A percentile compares a stretch with the other conserved stretches of the same genome.
phyloP scores from a whole-genome alignment of 2,797 vertebrate species.

The Alectoris magna region DNA sequence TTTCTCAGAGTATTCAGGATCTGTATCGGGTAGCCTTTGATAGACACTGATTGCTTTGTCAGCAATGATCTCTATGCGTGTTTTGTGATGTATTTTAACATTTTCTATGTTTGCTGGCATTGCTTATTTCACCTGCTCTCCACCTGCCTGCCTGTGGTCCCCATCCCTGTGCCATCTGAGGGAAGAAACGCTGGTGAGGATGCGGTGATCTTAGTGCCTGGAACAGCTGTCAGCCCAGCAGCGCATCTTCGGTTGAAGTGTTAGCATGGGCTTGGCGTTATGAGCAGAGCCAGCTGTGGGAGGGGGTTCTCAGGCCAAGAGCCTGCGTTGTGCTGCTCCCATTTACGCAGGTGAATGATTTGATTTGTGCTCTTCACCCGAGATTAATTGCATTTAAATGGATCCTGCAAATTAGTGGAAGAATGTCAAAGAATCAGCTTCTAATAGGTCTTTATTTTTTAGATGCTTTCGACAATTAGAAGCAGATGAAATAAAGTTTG shows the following conservation, averaged over 20 bases:
- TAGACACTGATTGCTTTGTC: not conserved
- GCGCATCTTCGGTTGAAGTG: not conserved
- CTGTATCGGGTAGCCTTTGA: not conserved
- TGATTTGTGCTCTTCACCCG: not conserved
- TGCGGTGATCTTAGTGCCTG: not conserved
- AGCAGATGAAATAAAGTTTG: not conserved
- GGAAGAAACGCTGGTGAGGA: not conserved
- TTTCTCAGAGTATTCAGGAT: not conserved
- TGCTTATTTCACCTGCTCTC: not conserved
- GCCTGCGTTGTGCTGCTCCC: not conserved
- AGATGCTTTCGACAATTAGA: not conserved
- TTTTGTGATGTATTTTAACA: not conserved
- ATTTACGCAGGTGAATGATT: not conserved
- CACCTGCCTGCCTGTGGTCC: not conserved
- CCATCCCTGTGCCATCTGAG: not conserved
- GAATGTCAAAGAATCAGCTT: not conserved
- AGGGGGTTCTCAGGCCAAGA: not conserved
- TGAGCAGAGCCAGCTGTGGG: not conserved
- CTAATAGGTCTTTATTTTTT: not conserved
- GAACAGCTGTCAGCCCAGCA: not conserved
- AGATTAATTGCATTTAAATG: not conserved
- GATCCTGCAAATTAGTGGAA: not conserved
- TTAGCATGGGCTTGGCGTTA: not conserved
- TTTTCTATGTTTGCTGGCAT: not conserved
- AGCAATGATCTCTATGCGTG: not conserved